phyloP scores from a whole-genome alignment of 2,113 vertebrate genomes.

The Alosa alosa region DNA sequence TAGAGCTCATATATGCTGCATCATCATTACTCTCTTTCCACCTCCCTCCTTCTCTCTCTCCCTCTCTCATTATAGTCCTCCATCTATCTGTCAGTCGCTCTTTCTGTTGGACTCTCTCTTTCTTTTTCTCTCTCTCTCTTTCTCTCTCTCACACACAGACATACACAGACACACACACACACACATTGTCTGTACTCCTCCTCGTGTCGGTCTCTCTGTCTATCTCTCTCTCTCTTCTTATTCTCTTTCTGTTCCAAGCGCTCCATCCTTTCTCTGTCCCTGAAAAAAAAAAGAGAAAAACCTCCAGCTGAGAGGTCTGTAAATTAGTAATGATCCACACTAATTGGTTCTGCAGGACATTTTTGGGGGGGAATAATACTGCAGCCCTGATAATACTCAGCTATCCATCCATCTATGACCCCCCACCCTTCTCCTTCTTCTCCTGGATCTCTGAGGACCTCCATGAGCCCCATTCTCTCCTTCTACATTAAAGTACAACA shows the following conservation, averaged over 20 bases:
- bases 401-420: background rate
- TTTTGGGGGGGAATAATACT: slow-evolving; percentile 37
- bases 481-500: background rate
- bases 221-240: slow-evolving; percentile 41
- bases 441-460: background rate
- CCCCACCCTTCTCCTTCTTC: too few species aligned
- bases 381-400: background rate
- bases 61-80: background rate
- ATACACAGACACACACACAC: background rate
- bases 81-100: background rate
- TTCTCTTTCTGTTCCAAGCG: slow-evolving; percentile 31
- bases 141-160: background rate
- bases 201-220: slow-evolving; percentile 32
- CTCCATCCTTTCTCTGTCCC: background rate
- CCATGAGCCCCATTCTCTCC: background rate
- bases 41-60: background rate
- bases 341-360: slow-evolving; percentile 52
- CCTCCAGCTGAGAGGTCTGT: slow-evolving; percentile 47
- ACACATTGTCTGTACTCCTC: background rate
- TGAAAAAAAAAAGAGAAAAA: slow-evolving; percentile 13
- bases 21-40: background rate
- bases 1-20: background rate
- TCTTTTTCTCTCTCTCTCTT: background rate
- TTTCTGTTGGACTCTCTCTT: background rate
- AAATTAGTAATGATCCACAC: slow-evolving; percentile 62